Conservation (phyloP, 2,888 invertebrate species). For the Aethes cnicana region DNA sequence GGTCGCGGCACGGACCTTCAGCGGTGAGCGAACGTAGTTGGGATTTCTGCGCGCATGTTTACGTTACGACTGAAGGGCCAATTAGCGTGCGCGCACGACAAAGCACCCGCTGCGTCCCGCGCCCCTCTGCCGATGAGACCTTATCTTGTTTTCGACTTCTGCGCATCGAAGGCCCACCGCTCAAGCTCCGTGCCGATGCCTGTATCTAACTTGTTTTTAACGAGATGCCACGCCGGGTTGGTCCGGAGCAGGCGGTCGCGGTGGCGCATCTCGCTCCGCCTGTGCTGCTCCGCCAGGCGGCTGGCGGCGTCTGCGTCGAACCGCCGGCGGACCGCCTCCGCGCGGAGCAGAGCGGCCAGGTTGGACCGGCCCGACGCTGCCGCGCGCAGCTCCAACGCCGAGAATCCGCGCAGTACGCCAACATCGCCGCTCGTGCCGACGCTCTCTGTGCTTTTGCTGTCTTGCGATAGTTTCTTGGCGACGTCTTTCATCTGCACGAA, state of each 20-base stretch:
- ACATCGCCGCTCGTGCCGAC: constrained; percentile 45
- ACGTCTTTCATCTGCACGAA: constrained; percentile 72
- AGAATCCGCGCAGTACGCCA: constrained; percentile 66
- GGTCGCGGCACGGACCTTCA: too few species aligned
- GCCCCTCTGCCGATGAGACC: too few species aligned
- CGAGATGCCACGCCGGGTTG: constrained; percentile 87
- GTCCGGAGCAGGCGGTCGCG: constrained; percentile 83
- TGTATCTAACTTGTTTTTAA: constrained; percentile 81
- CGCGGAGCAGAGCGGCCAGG: constrained; percentile 85
- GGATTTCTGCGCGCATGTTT: too few species aligned
- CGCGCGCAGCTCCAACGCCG: constrained; percentile 66
- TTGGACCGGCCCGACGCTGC: constrained; percentile 80
- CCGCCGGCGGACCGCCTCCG: constrained; percentile 83
- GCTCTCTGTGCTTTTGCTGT: constrained; percentile 60
- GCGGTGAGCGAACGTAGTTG: too few species aligned
- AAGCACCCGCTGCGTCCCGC: too few species aligned
- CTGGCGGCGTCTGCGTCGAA: constrained; percentile 84
- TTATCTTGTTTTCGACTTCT: too few species aligned
- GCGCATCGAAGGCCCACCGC: too few species aligned
- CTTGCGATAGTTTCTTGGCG: constrained; percentile 64
- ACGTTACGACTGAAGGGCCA: too few species aligned
- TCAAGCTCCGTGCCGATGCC: too few species aligned
- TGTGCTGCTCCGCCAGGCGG: constrained; percentile 82
- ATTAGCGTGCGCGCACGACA: too few species aligned
- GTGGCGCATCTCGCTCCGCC: constrained; percentile 81